Percentiles rank a stretch among this genome's conserved stretches.
These are phyloP conservation scores for Heliocidaris erythrogramma DNA, from an alignment of 35 echinoderm and acorn worm genomes.

Conservation along the genomic window DNA sequence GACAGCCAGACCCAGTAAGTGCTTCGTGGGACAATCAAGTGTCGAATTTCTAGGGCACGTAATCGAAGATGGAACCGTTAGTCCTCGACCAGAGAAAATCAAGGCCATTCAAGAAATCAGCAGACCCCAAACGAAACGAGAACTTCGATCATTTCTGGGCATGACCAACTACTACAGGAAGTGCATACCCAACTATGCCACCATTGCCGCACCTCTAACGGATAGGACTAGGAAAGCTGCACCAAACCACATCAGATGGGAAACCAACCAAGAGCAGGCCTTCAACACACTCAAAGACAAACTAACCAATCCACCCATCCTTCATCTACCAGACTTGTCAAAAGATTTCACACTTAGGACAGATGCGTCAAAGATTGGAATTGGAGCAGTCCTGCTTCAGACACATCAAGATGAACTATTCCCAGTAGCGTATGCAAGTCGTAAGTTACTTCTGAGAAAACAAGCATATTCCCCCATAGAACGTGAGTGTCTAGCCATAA, in stretches of 20 bases:
- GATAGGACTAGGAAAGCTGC: slow-evolving; percentile 62
- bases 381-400: slow-evolving; percentile 68
- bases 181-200: slow-evolving; percentile 64
- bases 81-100: slow-evolving; percentile 58
- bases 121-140: slow-evolving; percentile 46
- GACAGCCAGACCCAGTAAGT: too few relatives aligned
- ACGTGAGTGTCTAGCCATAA: too few relatives aligned
- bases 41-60: slow-evolving; percentile 74
- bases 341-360: slow-evolving; percentile 57
- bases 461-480: slow-evolving; percentile 69
- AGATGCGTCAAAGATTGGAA: slow-evolving; percentile 59
- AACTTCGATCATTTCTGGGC: too few relatives aligned
- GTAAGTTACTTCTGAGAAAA: slow-evolving; percentile 53
- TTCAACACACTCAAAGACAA: slow-evolving; percentile 54
- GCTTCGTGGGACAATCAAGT: slow-evolving; percentile 37
- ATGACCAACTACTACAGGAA: slow-evolving; percentile 54
- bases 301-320: slow-evolving; percentile 51
- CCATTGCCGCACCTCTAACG: slow-evolving; percentile 63
- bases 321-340: too few relatives aligned
- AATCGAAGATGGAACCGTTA: slow-evolving; percentile 11
- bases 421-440: slow-evolving; percentile 57
- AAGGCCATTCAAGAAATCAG: slow-evolving; percentile 53
- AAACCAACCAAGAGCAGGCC: slow-evolving; percentile 48
- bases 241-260: slow-evolving; percentile 64
- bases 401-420: slow-evolving; percentile 49